Evolutionary conservation across 1,140 invertebrate species (phyloP).

Genomic region (Drosophila busckii): DNA sequence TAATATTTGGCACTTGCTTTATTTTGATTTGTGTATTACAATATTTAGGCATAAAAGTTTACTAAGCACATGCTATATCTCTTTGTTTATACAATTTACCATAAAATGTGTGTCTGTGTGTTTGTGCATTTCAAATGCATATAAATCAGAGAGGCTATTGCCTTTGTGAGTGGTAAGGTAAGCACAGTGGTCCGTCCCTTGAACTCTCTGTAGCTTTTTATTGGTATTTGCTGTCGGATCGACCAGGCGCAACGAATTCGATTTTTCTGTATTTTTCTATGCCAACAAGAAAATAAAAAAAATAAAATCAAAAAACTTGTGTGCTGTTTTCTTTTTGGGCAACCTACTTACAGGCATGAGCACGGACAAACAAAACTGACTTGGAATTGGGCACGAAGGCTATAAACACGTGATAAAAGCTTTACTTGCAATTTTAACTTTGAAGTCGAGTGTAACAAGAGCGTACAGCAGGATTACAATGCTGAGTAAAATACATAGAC

Average conservation of each 20-base stretch:
- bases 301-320: no score
- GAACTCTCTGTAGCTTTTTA: slow-evolving; percentile 52
- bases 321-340: no score
- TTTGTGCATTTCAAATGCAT: no score
- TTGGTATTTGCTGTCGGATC: slow-evolving; percentile 57
- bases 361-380: background rate
- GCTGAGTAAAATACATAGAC: no score
- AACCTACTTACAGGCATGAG: slow-evolving; percentile 58
- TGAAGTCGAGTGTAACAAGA: slow-evolving; percentile 31
- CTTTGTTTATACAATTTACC: no score
- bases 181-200: slow-evolving; percentile 10
- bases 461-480: slow-evolving; percentile 29
- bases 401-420: slow-evolving; percentile 73
- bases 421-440: slow-evolving; percentile 72
- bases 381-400: background rate
- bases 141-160: no score
- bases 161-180: background rate
- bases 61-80: no score
- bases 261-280: slow-evolving; percentile 72
- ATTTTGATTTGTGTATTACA: no score
- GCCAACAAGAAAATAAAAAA: slow-evolving; percentile 62
- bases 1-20: no score
- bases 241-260: slow-evolving; percentile 51
- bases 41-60: no score
- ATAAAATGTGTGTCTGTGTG: no score